Base-by-base conservation (phyloP, 2,797 vertebrate species). In the Heliangelus exortis region DNA sequence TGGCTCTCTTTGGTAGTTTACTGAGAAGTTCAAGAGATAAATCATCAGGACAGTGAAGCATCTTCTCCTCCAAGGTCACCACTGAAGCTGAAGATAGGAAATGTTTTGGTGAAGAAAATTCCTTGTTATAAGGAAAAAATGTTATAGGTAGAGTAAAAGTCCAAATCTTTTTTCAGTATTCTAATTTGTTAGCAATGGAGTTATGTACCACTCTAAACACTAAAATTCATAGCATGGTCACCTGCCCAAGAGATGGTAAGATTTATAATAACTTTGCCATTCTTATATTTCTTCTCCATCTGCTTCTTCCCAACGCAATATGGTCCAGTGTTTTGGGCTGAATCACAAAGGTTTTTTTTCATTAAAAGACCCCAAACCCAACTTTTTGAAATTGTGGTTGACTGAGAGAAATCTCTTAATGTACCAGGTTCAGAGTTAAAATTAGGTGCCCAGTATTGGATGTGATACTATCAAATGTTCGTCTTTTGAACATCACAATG, bases 301-400 rank as follows among this genome's bases (percentile, higher is more conserved):
- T 67, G 9, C 18, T 92, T 28, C 53, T 74, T 90, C n/a, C 25
- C 23, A 81, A 41, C 39, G 7, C 7, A 19, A 9, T 78, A 61
- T 47, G 58, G 17, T 74, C 34, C 73, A 58, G 4, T 33, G 33
- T 63, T 88, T 66, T 77, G 8, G 43, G 41, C 50, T 68, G 62
- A 92, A 92, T 43, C 23, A 85, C 58, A 84, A 89, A 89, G 47
- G 41, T 22, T 63, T 90, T 90, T 85, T 85, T 66, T 87, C 59
- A 65, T 85, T 84, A 6, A 45, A 23, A 45, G 7, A 36, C 22
- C 20, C 31, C 11, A 54, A 54, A 16, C 5, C 51, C 15, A 41
- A 28, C 10, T 11, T 58, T 95, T 50, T 77, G 41, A 74, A 90
- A 29, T 17, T 57, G 9, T 50, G 21, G 31, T 67, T 90, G 34